Evolutionary conservation across 2,888 invertebrate genomes (phyloP).

Genomic region (Callosobruchus maculatus): DNA sequence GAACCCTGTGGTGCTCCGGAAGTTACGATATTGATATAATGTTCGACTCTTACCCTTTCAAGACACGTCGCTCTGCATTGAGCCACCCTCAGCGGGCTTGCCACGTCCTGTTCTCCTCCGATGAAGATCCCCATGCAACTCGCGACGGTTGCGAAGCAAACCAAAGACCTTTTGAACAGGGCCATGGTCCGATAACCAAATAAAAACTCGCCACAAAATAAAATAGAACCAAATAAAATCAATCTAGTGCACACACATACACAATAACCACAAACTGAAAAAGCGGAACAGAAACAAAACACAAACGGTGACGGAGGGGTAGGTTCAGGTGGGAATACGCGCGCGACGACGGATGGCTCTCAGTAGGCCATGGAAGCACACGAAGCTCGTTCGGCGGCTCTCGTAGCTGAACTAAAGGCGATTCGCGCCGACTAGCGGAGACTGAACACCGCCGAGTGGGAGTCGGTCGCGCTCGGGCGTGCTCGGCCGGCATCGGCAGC

Average conservation of each 20-base stretch:
- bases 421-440: conserved; percentile 7
- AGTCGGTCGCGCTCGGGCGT: conserved; percentile 25
- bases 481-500: conserved; percentile 33
- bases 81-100: conserved; percentile 67
- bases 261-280: not conserved
- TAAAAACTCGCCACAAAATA: conserved; percentile 1
- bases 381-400: conserved; percentile 17
- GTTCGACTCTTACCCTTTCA: conserved; percentile 62
- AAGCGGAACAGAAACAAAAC: not conserved
- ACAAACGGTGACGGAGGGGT: not conserved
- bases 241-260: not conserved
- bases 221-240: conserved; percentile 17
- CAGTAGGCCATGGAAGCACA: conserved; percentile 18
- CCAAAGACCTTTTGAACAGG: conserved; percentile 29
- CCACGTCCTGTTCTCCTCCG: conserved; percentile 63
- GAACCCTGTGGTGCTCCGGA: too few species aligned
- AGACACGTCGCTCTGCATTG: conserved; percentile 70
- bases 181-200: not conserved
- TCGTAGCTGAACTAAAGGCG: conserved; percentile 39
- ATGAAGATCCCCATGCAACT: conserved; percentile 45
- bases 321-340: conserved; percentile 6
- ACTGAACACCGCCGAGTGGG: not conserved
- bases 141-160: conserved; percentile 38
- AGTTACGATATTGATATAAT: too few species aligned
- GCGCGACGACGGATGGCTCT: conserved; percentile 17